Conservation (phyloP, 2,113 vertebrate species). For the Drymodes brunneopygia region DNA sequence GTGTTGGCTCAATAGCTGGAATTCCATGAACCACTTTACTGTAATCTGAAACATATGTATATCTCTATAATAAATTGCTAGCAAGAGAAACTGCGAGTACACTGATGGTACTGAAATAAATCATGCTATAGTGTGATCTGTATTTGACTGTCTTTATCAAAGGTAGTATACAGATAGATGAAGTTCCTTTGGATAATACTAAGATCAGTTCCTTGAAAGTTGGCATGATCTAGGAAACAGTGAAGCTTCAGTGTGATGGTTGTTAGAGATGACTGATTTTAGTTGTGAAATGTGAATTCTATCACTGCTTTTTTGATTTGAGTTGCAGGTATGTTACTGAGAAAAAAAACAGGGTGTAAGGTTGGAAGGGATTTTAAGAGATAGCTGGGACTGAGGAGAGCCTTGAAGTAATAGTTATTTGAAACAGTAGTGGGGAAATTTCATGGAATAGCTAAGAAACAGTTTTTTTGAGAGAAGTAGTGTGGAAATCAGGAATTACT, state of each 20-base stretch:
- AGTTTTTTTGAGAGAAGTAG: background rate
- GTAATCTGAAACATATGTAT: background rate
- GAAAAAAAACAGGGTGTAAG: background rate
- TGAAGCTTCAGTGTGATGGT: background rate
- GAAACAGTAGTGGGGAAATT: background rate
- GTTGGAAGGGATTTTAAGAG: background rate
- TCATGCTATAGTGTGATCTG: background rate
- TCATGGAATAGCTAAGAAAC: background rate
- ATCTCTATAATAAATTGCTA: background rate
- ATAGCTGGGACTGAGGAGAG: background rate
- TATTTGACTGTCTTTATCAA: background rate
- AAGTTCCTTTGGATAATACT: background rate
- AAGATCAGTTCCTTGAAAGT: background rate
- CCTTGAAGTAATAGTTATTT: background rate
- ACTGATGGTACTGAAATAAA: background rate
- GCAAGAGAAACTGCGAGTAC: background rate
- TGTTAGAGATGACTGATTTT: background rate
- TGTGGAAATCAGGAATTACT: background rate
- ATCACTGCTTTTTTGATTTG: background rate
- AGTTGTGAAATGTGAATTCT: background rate
- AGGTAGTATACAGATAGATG: background rate
- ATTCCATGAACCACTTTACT: background rate
- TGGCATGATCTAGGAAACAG: background rate
- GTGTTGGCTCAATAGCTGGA: background rate
- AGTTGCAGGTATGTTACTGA: background rate